A percentile compares a stretch with the other conserved stretches of the same genome.
phyloP scores from a whole-genome alignment of 2,888 invertebrate species.

The Diarsia dahlii region DNA sequence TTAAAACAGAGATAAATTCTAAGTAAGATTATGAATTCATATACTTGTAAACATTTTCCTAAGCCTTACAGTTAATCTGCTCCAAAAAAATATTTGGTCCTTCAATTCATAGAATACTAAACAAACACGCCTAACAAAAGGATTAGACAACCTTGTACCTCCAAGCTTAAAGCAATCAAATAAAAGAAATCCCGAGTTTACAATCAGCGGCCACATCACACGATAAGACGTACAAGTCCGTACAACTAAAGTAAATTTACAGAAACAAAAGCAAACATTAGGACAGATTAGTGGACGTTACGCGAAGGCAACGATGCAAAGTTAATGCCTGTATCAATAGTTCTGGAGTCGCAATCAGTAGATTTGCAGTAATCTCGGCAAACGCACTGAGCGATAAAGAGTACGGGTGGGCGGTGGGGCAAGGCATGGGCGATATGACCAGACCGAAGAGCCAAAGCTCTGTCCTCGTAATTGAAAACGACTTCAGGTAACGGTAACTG shows the following conservation, averaged over 20 bases:
- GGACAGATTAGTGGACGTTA: conserved; percentile 78
- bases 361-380: conserved; percentile 85
- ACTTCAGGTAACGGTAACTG: neutral
- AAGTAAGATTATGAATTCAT: conserved; percentile 5
- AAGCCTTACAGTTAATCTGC: conserved; percentile 5
- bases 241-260: conserved; percentile 76
- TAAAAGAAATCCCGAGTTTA: conserved; percentile 64
- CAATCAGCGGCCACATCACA: conserved; percentile 67
- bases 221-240: conserved; percentile 59
- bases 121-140: conserved; percentile 47
- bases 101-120: conserved; percentile 33
- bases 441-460: no score
- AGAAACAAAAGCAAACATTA: conserved; percentile 81
- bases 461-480: neutral
- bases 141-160: conserved; percentile 49
- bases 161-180: conserved; percentile 59
- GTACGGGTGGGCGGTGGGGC: conserved; percentile 59
- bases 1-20: neutral
- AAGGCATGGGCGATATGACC: conserved; percentile 57
- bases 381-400: conserved; percentile 79
- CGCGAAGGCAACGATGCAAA: conserved; percentile 66
- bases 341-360: conserved; percentile 79
- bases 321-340: conserved; percentile 82
- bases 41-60: conserved; percentile 29
- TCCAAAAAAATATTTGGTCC: conserved; percentile 36